Percentiles rank a stretch among this genome's conserved stretches.
Conservation (phyloP, 1,140 invertebrate species). For the Brachionus plicatilis region DNA sequence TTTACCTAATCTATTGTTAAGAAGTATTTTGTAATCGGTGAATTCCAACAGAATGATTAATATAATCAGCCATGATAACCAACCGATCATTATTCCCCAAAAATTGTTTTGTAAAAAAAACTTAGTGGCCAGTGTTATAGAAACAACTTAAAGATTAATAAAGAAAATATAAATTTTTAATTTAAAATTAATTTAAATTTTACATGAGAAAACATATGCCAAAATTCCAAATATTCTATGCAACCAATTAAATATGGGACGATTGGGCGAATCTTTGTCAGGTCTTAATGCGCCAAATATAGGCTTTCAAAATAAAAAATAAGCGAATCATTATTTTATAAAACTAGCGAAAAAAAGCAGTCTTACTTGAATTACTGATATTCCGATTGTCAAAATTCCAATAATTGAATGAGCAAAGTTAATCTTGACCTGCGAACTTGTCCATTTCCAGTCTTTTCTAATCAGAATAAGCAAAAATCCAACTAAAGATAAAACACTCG, state of each 20-base stretch:
- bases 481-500: not conserved
- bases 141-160: not conserved
- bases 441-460: not conserved
- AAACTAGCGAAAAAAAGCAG: no score
- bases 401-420: not conserved
- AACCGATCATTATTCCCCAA: not conserved
- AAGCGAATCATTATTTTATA: no score
- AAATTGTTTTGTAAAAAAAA: not conserved
- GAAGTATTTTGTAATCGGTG: not conserved
- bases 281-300: not conserved
- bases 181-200: not conserved
- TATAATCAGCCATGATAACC: not conserved
- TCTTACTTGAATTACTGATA: not conserved
- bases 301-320: not conserved
- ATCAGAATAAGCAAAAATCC: not conserved
- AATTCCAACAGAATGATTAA: not conserved
- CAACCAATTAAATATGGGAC: not conserved
- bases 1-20: no score
- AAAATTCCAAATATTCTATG: not conserved
- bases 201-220: not conserved
- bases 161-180: not conserved
- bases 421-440: not conserved
- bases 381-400: not conserved
- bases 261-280: not conserved
- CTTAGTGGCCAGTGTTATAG: not conserved